These are phyloP conservation scores for Anolis sagrei DNA, from an alignment of 2,113 vertebrate genomes.

Conservation along the genomic window DNA sequence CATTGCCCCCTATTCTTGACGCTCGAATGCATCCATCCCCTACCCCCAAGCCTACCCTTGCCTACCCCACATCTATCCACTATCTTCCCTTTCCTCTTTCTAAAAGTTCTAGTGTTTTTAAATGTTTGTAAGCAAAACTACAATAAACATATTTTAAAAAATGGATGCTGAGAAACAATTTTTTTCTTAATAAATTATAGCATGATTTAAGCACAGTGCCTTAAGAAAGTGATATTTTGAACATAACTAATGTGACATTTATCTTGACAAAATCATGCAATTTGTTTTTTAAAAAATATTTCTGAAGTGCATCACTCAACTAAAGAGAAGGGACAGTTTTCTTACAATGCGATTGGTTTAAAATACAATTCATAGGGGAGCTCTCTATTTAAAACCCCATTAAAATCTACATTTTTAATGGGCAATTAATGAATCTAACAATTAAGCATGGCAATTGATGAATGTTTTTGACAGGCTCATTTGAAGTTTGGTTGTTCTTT, in stretches of 20 bases:
- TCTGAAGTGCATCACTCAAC: constrained; percentile 4
- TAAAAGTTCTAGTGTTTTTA: no score
- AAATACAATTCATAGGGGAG: constrained; percentile 23
- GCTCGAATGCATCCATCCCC: no score
- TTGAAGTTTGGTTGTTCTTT: constrained; percentile 11
- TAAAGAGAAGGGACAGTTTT: constrained; percentile 1
- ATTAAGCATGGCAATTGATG: constrained; percentile 35
- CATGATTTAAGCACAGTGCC: constrained; percentile 1
- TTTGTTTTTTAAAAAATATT: background rate
- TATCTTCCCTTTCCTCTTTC: no score
- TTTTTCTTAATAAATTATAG: constrained; percentile 16
- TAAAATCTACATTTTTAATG: constrained; percentile 40
- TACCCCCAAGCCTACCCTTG: no score
- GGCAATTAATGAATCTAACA: constrained; percentile 42
- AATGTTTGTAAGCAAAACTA: no score
- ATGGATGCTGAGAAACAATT: background rate
- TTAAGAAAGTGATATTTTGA: background rate
- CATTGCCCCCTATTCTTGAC: no score
- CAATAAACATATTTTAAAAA: no score
- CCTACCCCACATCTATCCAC: no score
- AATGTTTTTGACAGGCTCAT: constrained; percentile 28
- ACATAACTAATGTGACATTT: constrained; percentile 10
- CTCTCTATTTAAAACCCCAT: constrained; percentile 37
- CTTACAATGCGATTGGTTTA: background rate
- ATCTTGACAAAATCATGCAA: constrained; percentile 9